Base-by-base conservation (phyloP, 2,113 vertebrate genomes). In the Oreochromis spilurus region DNA sequence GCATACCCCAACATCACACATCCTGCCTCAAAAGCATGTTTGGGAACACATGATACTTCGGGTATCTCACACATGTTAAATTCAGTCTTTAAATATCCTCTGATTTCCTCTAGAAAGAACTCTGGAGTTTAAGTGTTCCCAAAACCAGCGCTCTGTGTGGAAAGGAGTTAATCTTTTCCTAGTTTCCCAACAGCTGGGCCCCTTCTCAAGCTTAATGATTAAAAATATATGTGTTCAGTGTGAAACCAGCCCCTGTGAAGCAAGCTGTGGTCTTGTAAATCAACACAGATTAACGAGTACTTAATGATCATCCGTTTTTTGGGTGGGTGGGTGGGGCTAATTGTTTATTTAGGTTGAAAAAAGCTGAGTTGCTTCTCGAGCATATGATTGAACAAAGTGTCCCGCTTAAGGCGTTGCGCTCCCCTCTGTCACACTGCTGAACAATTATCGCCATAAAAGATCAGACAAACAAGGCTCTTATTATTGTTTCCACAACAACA, bases 401-500 rank as follows among this genome's bases (percentile, higher is more conserved):
- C 2, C 38, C 5, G 50, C 90, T 86, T 40, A 24, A 87, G 85
- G 88, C 86, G 1, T 31, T 9, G 62, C 17, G 40, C 82, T 81
- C 26, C 14, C 26, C 9, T 81, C 65, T 79, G 57, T 57, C 50
- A 48, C 48, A 67, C 79, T 82, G 83, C 9, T 86, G n/a, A 85
- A 81, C 13, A 83, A 79, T 43, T 87, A 85, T 65, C 84, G 19
- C 45, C 34, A 48, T 11, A 79, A 79, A 77, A 65, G 62, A 87
- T 93, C 79, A 78, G 29, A 81, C 72, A 89, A 88, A 88, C 85
- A 88, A 80, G 43, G 9, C 57, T 83, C 60, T 89, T 70, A 84
- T 85, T 78, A 62, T 91, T 86, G 72, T 87, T 79, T 57, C 77
- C 26, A 67, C 31, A 62, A 84, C 50, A 84, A 84, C 87, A 40